A percentile compares a stretch with the other conserved stretches of the same genome.
These are phyloP conservation scores for Esox masquinongy DNA, from an alignment of 2,797 vertebrate species.

Conservation along the genomic window DNA sequence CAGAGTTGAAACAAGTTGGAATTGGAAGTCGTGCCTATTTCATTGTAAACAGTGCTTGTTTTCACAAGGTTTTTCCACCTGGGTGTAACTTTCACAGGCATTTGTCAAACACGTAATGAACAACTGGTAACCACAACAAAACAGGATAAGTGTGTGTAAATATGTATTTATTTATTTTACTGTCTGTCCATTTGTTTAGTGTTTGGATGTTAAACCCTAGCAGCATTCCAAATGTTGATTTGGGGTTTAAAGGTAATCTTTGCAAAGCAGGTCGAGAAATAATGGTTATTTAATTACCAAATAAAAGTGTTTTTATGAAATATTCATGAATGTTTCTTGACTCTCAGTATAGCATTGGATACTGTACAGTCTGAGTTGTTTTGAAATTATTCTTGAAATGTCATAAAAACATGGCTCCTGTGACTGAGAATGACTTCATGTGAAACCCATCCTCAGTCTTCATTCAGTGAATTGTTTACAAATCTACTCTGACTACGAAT, in stretches of 20 bases:
- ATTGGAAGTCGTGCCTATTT: slow-evolving; percentile 38
- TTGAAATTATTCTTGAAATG: slow-evolving; percentile 15
- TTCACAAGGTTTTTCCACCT: slow-evolving; percentile 70
- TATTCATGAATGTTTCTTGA: slow-evolving; percentile 45
- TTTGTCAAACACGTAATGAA: slow-evolving; percentile 65
- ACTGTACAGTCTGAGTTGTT: slow-evolving; percentile 9
- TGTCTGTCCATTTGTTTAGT: slow-evolving; percentile 9
- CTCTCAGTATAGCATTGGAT: slow-evolving; percentile 39
- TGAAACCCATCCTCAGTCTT: neutral
- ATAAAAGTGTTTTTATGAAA: slow-evolving; percentile 46
- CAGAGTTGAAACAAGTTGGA: slow-evolving; percentile 40
- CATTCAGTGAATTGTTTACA: slow-evolving; percentile 9
- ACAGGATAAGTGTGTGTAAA: slow-evolving; percentile 17
- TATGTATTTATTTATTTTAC: slow-evolving; percentile 24
- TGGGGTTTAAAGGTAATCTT: slow-evolving; percentile 24
- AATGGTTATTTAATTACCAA: slow-evolving; percentile 31
- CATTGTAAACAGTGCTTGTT: slow-evolving; percentile 62
- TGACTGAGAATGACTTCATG: neutral
- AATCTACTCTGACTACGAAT: neutral
- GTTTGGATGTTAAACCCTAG: slow-evolving; percentile 12
- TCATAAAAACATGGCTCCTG: slow-evolving; percentile 36
- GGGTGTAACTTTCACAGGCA: slow-evolving; percentile 64
- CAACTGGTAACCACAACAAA: slow-evolving; percentile 52
- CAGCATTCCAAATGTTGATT: slow-evolving; percentile 17
- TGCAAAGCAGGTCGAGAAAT: slow-evolving; percentile 45